These are phyloP conservation scores for Mycetomoellerius zeteki DNA, from an alignment of 1,140 invertebrate genomes.

Conservation along the genomic window DNA sequence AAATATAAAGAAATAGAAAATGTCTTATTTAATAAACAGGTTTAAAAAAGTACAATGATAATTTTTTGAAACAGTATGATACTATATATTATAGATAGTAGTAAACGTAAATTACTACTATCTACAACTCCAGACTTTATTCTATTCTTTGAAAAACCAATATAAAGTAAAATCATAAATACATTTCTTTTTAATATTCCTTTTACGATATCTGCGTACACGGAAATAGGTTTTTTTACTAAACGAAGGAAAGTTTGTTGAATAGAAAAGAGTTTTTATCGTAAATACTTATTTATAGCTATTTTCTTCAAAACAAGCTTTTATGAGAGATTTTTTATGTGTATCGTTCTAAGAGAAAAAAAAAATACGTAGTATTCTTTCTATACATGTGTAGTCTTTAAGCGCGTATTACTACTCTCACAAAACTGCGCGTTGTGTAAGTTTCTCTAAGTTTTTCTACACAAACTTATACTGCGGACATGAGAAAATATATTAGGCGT, in stretches of 20 bases:
- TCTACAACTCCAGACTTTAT: background rate
- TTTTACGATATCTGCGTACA: background rate
- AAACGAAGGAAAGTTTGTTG: background rate
- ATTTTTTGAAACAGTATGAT: background rate
- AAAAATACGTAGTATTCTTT: no score
- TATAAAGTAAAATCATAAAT: background rate
- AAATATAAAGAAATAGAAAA: background rate
- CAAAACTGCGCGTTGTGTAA: background rate
- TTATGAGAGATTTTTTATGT: background rate
- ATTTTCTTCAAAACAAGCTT: background rate
- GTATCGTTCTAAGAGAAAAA: background rate
- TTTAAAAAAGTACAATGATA: background rate
- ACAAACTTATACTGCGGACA: slow-evolving; percentile 8
- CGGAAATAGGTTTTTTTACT: background rate
- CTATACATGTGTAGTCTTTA: background rate
- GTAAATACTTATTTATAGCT: background rate
- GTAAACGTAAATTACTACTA: background rate
- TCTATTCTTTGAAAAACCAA: background rate
- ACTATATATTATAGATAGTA: background rate
- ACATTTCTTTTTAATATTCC: background rate
- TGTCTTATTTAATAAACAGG: background rate
- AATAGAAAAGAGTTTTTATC: background rate
- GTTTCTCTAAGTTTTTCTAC: slow-evolving; percentile 21
- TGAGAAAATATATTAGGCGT: slow-evolving; percentile 30
- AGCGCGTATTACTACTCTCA: slow-evolving; percentile 1